Conservation (phyloP, 2,797 vertebrate genomes). For the Staurois parvus region DNA sequence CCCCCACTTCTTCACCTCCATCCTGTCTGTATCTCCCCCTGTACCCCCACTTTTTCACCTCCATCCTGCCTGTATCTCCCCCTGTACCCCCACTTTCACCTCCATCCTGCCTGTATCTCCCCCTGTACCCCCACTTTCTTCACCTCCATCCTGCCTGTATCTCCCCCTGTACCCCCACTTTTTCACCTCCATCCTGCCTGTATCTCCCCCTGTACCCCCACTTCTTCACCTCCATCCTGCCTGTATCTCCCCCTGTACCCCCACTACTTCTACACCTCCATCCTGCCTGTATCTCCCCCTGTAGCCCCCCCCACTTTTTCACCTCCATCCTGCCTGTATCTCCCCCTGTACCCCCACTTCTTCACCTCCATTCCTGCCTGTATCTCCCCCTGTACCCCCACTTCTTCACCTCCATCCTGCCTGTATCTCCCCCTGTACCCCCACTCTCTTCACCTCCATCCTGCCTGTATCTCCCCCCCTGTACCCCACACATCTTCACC, state of each 20-base stretch:
- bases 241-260: no score
- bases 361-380: background rate
- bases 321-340: background rate
- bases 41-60: no score
- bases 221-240: background rate
- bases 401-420: background rate
- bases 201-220: background rate
- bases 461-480: background rate
- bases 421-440: no score
- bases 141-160: background rate
- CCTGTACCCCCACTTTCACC: no score
- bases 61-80: slow-evolving; percentile 3
- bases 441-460: background rate
- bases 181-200: background rate
- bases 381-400: background rate
- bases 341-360: background rate
- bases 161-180: background rate
- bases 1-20: background rate
- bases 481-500: background rate
- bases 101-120: background rate
- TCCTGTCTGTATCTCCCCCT: background rate
- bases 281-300: background rate
- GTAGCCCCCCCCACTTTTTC: background rate
- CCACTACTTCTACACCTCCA: background rate
- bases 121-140: background rate